phyloP scores from a whole-genome alignment of 2,888 invertebrate genomes.

The Selenia dentaria region DNA sequence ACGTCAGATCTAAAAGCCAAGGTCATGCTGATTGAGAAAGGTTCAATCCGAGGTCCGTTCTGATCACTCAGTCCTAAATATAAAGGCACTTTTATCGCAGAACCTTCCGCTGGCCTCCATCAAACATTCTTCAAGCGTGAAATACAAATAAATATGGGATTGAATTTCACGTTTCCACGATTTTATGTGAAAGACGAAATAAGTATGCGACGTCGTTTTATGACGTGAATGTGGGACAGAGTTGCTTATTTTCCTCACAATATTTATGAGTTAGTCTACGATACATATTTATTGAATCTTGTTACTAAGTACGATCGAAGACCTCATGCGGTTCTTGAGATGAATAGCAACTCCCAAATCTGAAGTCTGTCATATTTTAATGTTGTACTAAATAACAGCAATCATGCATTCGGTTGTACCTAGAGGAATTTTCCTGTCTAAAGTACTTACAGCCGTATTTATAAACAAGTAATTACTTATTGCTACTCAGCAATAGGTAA shows the following conservation, averaged over 20 bases:
- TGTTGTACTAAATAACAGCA: no score
- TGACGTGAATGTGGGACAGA: constrained; percentile 22
- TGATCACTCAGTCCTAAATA: constrained; percentile 17
- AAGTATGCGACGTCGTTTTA: constrained; percentile 18
- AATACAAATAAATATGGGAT: constrained; percentile 41
- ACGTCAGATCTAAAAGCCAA: not conserved
- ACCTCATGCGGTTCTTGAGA: not conserved
- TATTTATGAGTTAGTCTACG: constrained; percentile 12
- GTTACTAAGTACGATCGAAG: constrained; percentile 1
- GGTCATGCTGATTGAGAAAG: constrained; percentile 10
- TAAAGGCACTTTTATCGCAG: constrained; percentile 26
- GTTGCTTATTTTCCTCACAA: constrained; percentile 15
- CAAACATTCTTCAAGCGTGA: constrained; percentile 38
- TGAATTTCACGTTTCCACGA: constrained; percentile 44
- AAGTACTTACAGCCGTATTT: no score
- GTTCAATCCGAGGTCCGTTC: constrained; percentile 5
- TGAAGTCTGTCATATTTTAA: no score
- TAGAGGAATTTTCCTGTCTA: no score
- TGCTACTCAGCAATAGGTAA: no score
- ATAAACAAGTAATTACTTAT: no score
- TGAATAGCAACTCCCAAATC: no score
- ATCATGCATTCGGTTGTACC: no score
- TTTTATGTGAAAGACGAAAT: constrained; percentile 28
- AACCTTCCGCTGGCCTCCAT: constrained; percentile 28
- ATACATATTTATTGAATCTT: constrained; percentile 4